Evolutionary conservation across 2,113 vertebrate species (phyloP), one percentile per base, ranked within the genome.

Genomic region (Hypocryptadius cinnamomeus): DNA sequence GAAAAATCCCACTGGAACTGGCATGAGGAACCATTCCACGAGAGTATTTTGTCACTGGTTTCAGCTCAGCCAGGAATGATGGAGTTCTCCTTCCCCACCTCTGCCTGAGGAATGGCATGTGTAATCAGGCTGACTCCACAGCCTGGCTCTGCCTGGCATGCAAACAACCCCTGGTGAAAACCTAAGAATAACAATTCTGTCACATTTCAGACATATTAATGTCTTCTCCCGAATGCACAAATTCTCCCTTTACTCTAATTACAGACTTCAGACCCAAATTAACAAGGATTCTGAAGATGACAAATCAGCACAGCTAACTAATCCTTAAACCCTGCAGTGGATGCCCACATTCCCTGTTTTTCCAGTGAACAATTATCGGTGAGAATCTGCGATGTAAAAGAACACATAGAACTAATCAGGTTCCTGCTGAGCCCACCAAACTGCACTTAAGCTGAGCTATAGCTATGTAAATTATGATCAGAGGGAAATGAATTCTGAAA

Each of bases 401-500:
- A 87, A 39, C 60, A 93, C 86, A 88, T 14, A 93, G 88, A 85
- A 69, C 76, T 93, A 66, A 93, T 85, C 85, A 60, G 73, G 78
- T 22, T 87, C 85, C 81, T 91, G 85, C 91, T 92, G 88, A 93
- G 80, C 47, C 45, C 27, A 91, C 0, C 85, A 92, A 93, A 81
- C 78, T 74, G 82, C 72, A 65, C 57, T 91, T 81, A 24, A 63
- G 61, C 60, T 81, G 45, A 81, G 85, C 82, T 85, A 70, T 16
- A 86, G 78, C 65, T 40, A 40, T 65, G 68, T 77, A 95, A 96
- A 96, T 92, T 72, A 79, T 77, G 56, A 83, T 93, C 78, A 84
- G 54, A 87, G 68, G 64, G 60, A 85, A 92, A 92, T 80, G 54
- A 92, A 80, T 92, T 87, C 90, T 90, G 74, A 87, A 93, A 92